Evolutionary conservation across 2,113 vertebrate species (phyloP).

Genomic region (Cricetomys ansorgei): DNA sequence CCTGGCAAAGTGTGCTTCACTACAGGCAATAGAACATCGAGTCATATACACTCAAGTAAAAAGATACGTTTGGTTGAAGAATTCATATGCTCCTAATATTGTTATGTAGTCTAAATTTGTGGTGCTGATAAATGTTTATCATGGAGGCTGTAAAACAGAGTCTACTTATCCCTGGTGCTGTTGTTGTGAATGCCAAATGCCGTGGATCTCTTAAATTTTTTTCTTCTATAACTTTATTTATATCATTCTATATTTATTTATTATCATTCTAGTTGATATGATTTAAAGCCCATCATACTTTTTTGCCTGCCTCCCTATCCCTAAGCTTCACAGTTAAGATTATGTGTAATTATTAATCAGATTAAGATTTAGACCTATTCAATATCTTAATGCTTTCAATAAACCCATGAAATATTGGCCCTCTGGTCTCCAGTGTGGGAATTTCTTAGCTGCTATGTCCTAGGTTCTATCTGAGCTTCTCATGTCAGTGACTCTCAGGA

Average conservation of each 20-base stretch:
- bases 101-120: constrained; percentile 36
- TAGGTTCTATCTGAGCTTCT: not conserved
- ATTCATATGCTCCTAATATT: not conserved
- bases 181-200: not conserved
- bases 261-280: not conserved
- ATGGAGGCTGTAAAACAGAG: not conserved
- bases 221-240: not conserved
- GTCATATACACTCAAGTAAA: not conserved
- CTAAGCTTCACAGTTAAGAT: too few relatives aligned
- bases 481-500: not conserved
- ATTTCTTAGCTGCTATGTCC: not conserved
- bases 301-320: not conserved
- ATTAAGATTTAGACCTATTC: not conserved
- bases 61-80: not conserved
- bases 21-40: not conserved
- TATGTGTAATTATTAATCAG: too few relatives aligned
- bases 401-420: not conserved
- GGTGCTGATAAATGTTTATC: constrained; percentile 18
- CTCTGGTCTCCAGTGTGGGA: not conserved
- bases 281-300: not conserved
- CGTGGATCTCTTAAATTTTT: not conserved
- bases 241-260: too few relatives aligned
- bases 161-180: not conserved
- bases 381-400: constrained; percentile 4
- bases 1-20: too few relatives aligned